phyloP scores from a whole-genome alignment of 2,888 invertebrate species.

The Pantelozetes paolii region DNA sequence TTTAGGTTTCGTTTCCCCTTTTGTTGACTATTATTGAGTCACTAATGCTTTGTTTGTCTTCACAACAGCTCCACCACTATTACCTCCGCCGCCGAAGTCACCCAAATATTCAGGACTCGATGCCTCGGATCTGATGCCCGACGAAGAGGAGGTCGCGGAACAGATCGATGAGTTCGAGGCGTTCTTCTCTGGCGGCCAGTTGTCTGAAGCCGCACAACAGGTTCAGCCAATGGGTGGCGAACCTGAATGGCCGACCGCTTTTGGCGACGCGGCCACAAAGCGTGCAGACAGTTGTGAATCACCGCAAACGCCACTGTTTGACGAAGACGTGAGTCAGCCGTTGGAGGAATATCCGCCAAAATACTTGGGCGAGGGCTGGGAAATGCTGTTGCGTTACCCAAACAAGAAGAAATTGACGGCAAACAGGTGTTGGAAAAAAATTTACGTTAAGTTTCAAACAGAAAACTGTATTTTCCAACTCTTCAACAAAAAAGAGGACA shows the following conservation, averaged over 20 bases:
- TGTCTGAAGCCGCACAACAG: constrained; percentile 7
- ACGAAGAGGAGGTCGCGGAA: not conserved
- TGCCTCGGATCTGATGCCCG: not conserved
- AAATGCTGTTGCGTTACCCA: constrained; percentile 90
- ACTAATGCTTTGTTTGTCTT: not conserved
- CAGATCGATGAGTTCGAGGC: constrained; percentile 42
- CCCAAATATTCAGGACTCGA: constrained; percentile 41
- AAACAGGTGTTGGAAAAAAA: constrained; percentile 87
- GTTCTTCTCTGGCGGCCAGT: constrained; percentile 37
- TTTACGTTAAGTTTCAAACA: constrained; percentile 71
- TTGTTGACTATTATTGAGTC: not conserved
- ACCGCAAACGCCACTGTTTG: constrained; percentile 86
- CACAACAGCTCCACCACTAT: constrained; percentile 63
- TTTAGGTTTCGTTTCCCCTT: not conserved
- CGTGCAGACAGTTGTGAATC: constrained; percentile 65
- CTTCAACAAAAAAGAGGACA: constrained; percentile 73
- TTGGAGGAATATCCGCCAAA: constrained; percentile 83
- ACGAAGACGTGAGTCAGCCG: constrained; percentile 86
- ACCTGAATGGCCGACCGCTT: constrained; percentile 46
- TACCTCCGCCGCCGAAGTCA: constrained; percentile 67
- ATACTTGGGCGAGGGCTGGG: constrained; percentile 84
- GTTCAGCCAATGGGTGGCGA: constrained; percentile 24
- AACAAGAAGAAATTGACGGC: constrained; percentile 92
- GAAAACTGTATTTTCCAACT: constrained; percentile 75
- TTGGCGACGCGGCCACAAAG: constrained; percentile 54